phyloP scores from a whole-genome alignment of 35 echinoderm and acorn worm genomes.

The Apostichopus japonicus region DNA sequence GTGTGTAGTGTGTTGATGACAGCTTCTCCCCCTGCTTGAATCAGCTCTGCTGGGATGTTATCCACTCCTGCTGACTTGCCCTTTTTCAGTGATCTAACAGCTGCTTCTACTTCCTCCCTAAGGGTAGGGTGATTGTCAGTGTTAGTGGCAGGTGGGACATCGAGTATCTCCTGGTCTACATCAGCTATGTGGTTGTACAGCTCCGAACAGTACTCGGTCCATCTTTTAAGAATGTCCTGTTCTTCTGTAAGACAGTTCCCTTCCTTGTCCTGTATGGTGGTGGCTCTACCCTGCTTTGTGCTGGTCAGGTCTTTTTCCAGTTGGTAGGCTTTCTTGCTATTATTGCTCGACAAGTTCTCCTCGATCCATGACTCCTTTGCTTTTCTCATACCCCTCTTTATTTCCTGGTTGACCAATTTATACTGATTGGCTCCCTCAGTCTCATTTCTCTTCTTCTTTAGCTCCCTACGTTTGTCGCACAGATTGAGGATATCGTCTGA shows the following conservation, averaged over 20 bases:
- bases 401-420: not conserved
- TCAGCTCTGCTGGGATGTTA: slow-evolving; percentile 33
- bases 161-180: no score
- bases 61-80: slow-evolving; percentile 12
- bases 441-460: not conserved
- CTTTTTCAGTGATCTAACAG: no score
- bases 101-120: no score
- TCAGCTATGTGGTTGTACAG: no score
- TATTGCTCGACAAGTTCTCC: not conserved
- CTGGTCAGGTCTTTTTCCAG: slow-evolving; percentile 1
- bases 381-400: no score
- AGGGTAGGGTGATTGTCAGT: no score
- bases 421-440: not conserved
- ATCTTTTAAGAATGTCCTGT: no score
- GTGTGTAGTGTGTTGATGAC: slow-evolving; percentile 6
- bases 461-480: not conserved
- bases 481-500: not conserved
- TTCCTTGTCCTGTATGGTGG: slow-evolving; percentile 14
- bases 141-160: no score
- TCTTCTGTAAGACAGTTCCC: slow-evolving; percentile 43
- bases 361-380: no score
- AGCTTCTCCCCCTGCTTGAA: slow-evolving; percentile 20
- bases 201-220: no score
- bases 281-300: not conserved
- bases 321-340: not conserved